phyloP scores from a whole-genome alignment of 2,797 vertebrate genomes.

The Margarornis squamiger region DNA sequence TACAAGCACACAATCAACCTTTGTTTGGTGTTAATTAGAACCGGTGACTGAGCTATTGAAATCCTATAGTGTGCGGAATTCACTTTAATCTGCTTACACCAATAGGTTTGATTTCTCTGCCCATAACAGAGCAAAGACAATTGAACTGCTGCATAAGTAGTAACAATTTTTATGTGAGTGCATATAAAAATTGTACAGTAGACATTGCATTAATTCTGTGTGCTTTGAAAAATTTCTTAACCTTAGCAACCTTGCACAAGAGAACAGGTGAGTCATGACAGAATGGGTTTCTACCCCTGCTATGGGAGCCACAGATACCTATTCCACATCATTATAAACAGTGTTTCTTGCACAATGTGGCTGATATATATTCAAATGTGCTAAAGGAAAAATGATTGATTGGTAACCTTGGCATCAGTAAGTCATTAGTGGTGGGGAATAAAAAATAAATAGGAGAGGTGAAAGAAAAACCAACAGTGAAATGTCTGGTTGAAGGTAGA shows the following conservation, averaged over 20 bases:
- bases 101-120: background rate
- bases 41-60: background rate
- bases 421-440: background rate
- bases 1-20: background rate
- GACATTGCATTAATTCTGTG: background rate
- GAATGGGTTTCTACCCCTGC: background rate
- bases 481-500: slow-evolving; percentile 34
- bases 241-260: background rate
- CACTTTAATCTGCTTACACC: background rate
- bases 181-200: background rate
- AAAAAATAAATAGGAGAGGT: accelerated
- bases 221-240: background rate
- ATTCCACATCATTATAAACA: background rate
- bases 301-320: background rate
- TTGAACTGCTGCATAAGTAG: background rate
- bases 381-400: slow-evolving; percentile 19
- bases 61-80: background rate
- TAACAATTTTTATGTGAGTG: background rate
- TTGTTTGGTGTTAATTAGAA: background rate
- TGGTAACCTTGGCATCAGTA: slow-evolving; percentile 38
- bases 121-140: background rate
- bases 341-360: background rate
- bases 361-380: background rate
- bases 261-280: background rate
- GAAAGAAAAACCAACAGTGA: background rate